Percentiles rank a stretch among this genome's conserved stretches.
phyloP scores from a whole-genome alignment of 2,797 vertebrate species.

The Megaceryle alcyon region DNA sequence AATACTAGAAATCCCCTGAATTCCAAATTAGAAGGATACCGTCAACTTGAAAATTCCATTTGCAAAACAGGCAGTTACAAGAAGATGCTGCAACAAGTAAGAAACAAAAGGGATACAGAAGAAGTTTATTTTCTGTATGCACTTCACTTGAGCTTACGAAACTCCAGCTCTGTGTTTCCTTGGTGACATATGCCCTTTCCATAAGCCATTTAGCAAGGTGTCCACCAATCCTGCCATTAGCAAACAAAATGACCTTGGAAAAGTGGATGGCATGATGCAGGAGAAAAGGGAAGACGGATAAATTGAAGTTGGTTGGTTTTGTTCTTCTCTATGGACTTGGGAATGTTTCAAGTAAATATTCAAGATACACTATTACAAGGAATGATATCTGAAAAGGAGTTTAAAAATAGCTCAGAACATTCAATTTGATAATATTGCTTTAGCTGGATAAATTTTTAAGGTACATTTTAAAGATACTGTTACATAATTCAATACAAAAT shows the following conservation, averaged over 20 bases:
- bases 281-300: neutral
- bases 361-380: neutral
- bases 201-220: neutral
- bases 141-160: neutral
- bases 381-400: neutral
- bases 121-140: neutral
- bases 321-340: neutral
- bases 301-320: neutral
- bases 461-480: neutral
- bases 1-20: constrained; percentile 54
- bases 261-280: neutral
- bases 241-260: neutral
- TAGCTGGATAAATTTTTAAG: neutral
- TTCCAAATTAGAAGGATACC: constrained; percentile 4
- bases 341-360: neutral
- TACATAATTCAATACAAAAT: neutral
- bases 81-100: neutral
- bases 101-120: neutral
- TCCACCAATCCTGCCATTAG: neutral
- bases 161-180: neutral
- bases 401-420: neutral
- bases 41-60: neutral
- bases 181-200: neutral
- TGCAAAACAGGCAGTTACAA: neutral
- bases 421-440: neutral